Evolutionary conservation across 2,113 vertebrate genomes (phyloP).

Genomic region (Urocitellus parryii): DNA sequence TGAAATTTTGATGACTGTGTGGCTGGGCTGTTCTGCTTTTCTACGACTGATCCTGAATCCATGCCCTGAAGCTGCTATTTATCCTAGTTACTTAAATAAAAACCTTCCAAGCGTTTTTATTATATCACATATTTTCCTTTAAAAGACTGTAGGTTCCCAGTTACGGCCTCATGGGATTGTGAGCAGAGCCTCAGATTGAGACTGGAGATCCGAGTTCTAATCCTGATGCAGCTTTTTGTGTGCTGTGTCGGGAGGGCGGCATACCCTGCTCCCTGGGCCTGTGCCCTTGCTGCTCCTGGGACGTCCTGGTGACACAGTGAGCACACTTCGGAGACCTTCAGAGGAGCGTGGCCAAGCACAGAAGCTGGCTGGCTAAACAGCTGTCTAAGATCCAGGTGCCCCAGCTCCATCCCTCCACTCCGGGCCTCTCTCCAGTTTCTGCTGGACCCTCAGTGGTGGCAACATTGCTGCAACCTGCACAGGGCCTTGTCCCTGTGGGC

Average conservation of each 20-base stretch:
- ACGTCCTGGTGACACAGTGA: neutral
- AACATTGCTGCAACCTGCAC: accelerated
- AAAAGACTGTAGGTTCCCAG: neutral
- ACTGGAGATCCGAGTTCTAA: accelerated
- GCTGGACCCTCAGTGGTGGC: accelerated
- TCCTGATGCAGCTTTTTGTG: accelerated
- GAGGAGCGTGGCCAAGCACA: no score
- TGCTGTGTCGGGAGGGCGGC: neutral
- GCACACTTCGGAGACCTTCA: no score
- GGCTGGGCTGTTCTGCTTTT: neutral
- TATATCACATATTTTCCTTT: neutral
- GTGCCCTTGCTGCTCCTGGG: neutral
- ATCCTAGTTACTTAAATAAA: neutral
- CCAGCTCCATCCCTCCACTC: accelerated
- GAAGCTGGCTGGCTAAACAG: no score
- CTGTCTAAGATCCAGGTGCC: neutral
- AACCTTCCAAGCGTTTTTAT: neutral
- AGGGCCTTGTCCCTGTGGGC: accelerated
- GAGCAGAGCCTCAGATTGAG: neutral
- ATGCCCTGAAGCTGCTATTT: neutral
- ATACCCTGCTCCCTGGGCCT: neutral
- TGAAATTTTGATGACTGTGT: no score
- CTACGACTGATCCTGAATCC: neutral
- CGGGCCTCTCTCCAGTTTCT: no score
- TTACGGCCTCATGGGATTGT: neutral